Conservation (phyloP, 2,113 vertebrate species). For the Calypte anna region DNA sequence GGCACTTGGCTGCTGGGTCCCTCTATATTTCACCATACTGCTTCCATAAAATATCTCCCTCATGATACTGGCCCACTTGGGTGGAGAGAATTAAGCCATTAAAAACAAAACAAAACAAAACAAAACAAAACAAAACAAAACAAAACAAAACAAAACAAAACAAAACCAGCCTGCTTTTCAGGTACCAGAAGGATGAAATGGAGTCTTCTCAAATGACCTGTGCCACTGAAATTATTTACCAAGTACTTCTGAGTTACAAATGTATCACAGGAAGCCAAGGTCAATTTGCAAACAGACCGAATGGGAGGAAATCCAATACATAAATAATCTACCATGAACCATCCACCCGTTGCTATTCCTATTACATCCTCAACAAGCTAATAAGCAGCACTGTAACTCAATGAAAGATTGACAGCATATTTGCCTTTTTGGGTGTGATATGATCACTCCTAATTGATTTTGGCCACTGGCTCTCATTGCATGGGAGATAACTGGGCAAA, state of each 20-base stretch:
- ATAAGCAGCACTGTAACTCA: neutral
- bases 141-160: accelerated
- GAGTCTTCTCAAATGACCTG: neutral
- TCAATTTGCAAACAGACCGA: neutral
- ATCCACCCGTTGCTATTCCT: neutral
- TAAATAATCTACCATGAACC: slow-evolving; percentile 27
- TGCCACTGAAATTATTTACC: neutral
- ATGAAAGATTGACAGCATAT: neutral
- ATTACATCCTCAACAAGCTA: neutral
- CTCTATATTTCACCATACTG: neutral
- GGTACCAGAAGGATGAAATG: neutral
- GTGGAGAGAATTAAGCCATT: neutral
- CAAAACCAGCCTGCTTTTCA: neutral
- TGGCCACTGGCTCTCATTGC: neutral
- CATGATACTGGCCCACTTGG: neutral
- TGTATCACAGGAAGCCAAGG: neutral
- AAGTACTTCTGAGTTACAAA: neutral
- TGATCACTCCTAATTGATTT: slow-evolving; percentile 34
- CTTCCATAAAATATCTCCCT: neutral
- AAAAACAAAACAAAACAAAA: neutral
- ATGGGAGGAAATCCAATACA: neutral
- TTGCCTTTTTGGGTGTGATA: neutral
- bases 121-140: neutral
- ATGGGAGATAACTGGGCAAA: slow-evolving; percentile 39
- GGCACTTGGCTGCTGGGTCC: neutral